Conservation (phyloP, 2,888 invertebrate genomes). For the Epirrhoe tristata region DNA sequence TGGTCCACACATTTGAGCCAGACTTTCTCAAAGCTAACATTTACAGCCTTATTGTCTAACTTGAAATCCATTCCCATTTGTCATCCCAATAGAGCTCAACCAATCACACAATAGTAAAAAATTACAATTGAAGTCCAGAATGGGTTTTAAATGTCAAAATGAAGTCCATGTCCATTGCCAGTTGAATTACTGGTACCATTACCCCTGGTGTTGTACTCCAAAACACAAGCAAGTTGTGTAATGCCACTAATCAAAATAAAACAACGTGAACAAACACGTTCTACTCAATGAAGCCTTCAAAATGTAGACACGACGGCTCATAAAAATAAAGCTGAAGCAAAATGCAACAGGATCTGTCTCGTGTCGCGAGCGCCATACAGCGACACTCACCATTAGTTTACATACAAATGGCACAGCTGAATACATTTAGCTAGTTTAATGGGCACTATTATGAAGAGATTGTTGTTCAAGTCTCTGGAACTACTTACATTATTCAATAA, state of each 20-base stretch:
- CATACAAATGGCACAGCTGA: constrained; percentile 73
- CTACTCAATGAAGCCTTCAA: constrained; percentile 38
- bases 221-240: constrained; percentile 5
- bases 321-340: constrained; percentile 40
- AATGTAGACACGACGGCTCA: constrained; percentile 32
- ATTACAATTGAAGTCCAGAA: no score
- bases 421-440: constrained; percentile 13
- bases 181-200: no score
- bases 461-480: neutral
- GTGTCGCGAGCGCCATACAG: constrained; percentile 55
- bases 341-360: constrained; percentile 45
- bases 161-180: no score
- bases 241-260: constrained; percentile 8
- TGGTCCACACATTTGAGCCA: neutral
- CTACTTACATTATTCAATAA: no score
- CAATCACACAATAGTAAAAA: no score
- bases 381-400: constrained; percentile 81
- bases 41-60: no score
- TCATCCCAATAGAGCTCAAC: no score
- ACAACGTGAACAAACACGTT: constrained; percentile 55
- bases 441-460: neutral
- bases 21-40: constrained; percentile 6
- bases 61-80: no score
- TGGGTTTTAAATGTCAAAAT: no score
- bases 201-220: neutral